A percentile compares a stretch with the other conserved stretches of the same genome.
These are phyloP conservation scores for Drosophila truncata DNA, from an alignment of 1,140 invertebrate genomes.

Conservation along the genomic window DNA sequence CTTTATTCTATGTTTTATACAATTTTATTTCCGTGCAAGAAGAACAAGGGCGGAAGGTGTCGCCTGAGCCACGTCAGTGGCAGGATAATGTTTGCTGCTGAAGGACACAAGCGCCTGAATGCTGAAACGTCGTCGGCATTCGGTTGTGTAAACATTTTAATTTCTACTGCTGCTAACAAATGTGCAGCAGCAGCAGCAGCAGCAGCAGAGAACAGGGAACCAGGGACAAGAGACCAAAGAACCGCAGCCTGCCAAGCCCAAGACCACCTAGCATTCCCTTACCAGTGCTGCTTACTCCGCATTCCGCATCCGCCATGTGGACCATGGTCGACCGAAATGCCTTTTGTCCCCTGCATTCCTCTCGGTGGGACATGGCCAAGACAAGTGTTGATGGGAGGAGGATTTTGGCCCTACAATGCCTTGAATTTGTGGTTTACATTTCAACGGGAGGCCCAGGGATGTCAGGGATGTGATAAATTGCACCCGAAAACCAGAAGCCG, in stretches of 20 bases:
- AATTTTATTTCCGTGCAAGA: constrained; percentile 18
- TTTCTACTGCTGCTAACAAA: constrained; percentile 76
- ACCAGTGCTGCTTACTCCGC: not conserved
- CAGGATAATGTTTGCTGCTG: constrained; percentile 49
- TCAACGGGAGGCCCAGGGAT: constrained; percentile 30
- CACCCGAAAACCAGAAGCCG: not conserved
- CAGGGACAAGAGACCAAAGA: constrained; percentile 23
- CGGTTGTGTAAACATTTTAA: constrained; percentile 83
- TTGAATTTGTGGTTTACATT: constrained; percentile 65
- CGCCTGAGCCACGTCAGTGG: constrained; percentile 34
- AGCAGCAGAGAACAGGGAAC: constrained; percentile 1
- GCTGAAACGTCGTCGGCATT: constrained; percentile 71
- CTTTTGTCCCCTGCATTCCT: constrained; percentile 23
- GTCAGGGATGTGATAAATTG: constrained; percentile 58
- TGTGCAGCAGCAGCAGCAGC: constrained; percentile 49
- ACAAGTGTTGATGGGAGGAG: constrained; percentile 34
- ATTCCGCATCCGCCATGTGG: constrained; percentile 58
- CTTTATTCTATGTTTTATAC: not conserved
- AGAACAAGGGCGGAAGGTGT: constrained; percentile 28
- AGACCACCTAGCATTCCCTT: constrained; percentile 46
- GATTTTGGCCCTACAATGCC: constrained; percentile 46
- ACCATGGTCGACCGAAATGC: constrained; percentile 70
- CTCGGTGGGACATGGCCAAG: constrained; percentile 31
- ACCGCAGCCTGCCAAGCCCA: constrained; percentile 61
- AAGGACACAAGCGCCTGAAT: constrained; percentile 66